These are phyloP conservation scores for Eudasyphora cyanicolor DNA, from an alignment of 2,888 invertebrate species.

Conservation along the genomic window DNA sequence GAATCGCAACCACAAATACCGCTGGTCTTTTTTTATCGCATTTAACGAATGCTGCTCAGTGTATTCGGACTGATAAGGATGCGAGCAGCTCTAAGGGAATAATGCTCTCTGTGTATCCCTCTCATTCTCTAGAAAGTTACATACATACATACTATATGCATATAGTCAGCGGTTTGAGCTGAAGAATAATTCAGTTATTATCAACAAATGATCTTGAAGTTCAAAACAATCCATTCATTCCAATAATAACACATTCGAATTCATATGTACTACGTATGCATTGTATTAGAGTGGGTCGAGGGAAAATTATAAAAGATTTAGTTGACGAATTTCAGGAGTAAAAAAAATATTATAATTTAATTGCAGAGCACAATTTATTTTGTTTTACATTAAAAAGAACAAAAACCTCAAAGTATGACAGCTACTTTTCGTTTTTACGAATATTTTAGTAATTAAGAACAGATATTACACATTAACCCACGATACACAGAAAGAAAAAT, in stretches of 20 bases:
- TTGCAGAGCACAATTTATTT: too few species aligned
- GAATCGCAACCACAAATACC: not conserved
- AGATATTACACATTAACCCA: too few species aligned
- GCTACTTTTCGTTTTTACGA: too few species aligned
- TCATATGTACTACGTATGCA: too few species aligned
- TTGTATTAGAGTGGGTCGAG: too few species aligned
- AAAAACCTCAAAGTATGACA: too few species aligned
- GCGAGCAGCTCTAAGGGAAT: not conserved
- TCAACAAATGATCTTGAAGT: conserved; percentile 49
- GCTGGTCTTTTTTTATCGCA: not conserved
- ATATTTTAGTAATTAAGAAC: too few species aligned
- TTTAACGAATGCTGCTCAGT: not conserved
- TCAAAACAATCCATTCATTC: conserved; percentile 48
- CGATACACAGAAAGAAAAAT: too few species aligned
- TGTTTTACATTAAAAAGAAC: too few species aligned
- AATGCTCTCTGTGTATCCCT: not conserved
- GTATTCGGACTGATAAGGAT: conserved; percentile 8
- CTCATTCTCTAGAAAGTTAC: not conserved
- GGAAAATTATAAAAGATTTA: too few species aligned
- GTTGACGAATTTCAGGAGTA: too few species aligned
- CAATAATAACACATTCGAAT: not conserved
- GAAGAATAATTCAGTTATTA: conserved; percentile 26
- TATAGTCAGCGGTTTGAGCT: conserved; percentile 41
- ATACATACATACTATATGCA: conserved; percentile 13
- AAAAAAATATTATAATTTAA: too few species aligned